Percentiles rank a stretch among this genome's conserved stretches.
Evolutionary conservation across 2,888 invertebrate genomes (phyloP).

Genomic region (Corbicula japonica): DNA sequence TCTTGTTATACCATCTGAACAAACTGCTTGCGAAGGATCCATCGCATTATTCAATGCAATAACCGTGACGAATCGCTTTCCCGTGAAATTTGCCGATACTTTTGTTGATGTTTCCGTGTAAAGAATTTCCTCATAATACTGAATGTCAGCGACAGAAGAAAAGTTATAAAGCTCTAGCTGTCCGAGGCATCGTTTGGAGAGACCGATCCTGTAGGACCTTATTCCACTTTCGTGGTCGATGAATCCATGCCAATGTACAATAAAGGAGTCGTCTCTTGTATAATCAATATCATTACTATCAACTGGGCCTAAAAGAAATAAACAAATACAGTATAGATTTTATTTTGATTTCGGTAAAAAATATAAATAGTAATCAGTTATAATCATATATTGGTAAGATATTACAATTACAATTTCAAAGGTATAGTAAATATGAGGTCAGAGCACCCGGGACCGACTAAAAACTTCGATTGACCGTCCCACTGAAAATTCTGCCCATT

Average conservation of each 20-base stretch:
- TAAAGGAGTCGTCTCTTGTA: slow-evolving; percentile 45
- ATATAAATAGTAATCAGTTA: neutral
- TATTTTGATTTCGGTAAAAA: neutral
- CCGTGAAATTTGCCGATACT: too few relatives aligned
- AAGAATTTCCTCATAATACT: slow-evolving; percentile 6
- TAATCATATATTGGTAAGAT: neutral
- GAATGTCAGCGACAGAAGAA: neutral
- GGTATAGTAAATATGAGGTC: neutral
- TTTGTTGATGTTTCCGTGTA: too few relatives aligned
- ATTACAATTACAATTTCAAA: neutral
- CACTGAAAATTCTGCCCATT: too few relatives aligned
- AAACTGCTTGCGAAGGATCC: slow-evolving; percentile 68
- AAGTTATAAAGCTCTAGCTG: slow-evolving; percentile 17
- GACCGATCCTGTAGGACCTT: slow-evolving; percentile 56
- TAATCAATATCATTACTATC: slow-evolving; percentile 67
- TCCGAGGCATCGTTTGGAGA: slow-evolving; percentile 34
- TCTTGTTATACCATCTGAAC: slow-evolving; percentile 77
- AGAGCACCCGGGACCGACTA: neutral
- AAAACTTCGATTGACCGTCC: neutral
- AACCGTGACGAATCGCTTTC: too few relatives aligned
- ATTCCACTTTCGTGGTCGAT: slow-evolving; percentile 74
- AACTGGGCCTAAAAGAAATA: slow-evolving; percentile 13
- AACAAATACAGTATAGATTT: too few relatives aligned
- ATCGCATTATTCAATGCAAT: too few relatives aligned
- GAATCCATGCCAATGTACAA: slow-evolving; percentile 65